Evolutionary conservation across 1,140 invertebrate species (phyloP).

Genomic region (Andrena cerasifolii): DNA sequence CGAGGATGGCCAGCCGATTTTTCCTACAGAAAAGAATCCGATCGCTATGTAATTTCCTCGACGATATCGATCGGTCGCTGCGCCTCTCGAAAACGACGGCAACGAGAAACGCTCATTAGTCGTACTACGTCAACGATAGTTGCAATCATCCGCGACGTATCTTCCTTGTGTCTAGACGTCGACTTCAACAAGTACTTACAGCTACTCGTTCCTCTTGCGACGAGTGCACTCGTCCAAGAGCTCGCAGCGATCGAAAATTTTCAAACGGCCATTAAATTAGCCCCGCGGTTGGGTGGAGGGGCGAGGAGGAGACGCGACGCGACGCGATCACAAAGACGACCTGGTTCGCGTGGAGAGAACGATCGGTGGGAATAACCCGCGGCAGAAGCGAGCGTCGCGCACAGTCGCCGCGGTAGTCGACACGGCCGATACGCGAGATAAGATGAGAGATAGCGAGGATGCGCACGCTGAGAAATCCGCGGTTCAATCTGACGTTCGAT

Average conservation of each 20-base stretch:
- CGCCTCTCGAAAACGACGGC: neutral
- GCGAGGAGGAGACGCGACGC: neutral
- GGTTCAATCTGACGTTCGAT: slow-evolving; percentile 49
- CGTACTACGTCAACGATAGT: neutral
- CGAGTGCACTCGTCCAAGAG: neutral
- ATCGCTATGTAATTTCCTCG: neutral
- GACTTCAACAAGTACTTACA: slow-evolving; percentile 20
- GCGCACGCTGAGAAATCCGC: slow-evolving; percentile 52
- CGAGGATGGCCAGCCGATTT: neutral
- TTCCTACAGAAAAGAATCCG: slow-evolving; percentile 1
- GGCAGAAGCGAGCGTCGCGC: slow-evolving; percentile 24
- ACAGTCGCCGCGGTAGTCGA: slow-evolving; percentile 10
- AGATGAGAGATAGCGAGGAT: slow-evolving; percentile 50
- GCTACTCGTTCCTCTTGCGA: neutral
- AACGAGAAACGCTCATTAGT: neutral
- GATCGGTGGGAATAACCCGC: slow-evolving; percentile 42
- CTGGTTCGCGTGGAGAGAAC: slow-evolving; percentile 5
- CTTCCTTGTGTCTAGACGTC: neutral
- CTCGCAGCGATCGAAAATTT: slow-evolving; percentile 6
- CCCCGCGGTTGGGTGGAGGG: neutral
- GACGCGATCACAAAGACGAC: neutral
- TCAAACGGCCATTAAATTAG: slow-evolving; percentile 20
- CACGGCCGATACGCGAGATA: slow-evolving; percentile 32
- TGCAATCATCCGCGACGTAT: neutral
- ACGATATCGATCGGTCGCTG: neutral